Base-by-base conservation (phyloP, 1,140 invertebrate species). In the Zaprionus tsacasi region DNA sequence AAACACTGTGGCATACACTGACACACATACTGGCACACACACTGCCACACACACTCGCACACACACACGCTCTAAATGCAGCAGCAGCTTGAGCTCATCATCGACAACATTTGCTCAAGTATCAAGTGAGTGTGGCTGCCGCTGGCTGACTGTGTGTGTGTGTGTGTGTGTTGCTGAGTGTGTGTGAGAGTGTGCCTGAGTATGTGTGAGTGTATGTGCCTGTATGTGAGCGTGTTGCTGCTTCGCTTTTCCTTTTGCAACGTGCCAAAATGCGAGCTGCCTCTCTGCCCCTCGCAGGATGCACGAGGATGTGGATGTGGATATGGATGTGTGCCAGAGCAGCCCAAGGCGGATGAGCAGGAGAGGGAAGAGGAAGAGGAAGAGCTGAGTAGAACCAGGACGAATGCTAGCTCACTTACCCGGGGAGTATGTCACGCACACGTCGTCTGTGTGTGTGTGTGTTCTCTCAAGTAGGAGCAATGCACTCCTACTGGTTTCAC, bases 391-490 rank as follows among this genome's bases (percentile, higher is more conserved):
- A 45, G 59, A 30, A 82, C 70, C 63, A 76, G 78, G 69, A 58
- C 67, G 78, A 74, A n/a, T 50, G 50, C 59, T 12, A n/a, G 75
- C 40, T n/a, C n/a, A 0, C 13, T 6, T 43, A n/a, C 13, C 40
- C 15, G 6, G 40, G 71, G 86, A 90, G 81, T 89, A 76, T 89
- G 85, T 89, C 85, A 89, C 78, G 75, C 89, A 69, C 56, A 64
- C 21, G 30, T 33, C 38, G 36, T 45, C 30, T 17, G 11, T 15
- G 43, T 25, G 57, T 61, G 45, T 57, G 38, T 45, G 54, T 64
- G 68, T 76, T 54, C 68, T 74, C 67, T 89, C 70, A 83, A 83
- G 81, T 83, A 85, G 86, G 85, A 90, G 86, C 85, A 89, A 74
- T 89, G 85, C 85, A 89, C 85, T 89, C 69, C 54, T 30, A 30